A percentile compares a stretch with the other conserved stretches of the same genome.
Evolutionary conservation across 2,113 vertebrate genomes (phyloP).

Genomic region (Myotis yumanensis): DNA sequence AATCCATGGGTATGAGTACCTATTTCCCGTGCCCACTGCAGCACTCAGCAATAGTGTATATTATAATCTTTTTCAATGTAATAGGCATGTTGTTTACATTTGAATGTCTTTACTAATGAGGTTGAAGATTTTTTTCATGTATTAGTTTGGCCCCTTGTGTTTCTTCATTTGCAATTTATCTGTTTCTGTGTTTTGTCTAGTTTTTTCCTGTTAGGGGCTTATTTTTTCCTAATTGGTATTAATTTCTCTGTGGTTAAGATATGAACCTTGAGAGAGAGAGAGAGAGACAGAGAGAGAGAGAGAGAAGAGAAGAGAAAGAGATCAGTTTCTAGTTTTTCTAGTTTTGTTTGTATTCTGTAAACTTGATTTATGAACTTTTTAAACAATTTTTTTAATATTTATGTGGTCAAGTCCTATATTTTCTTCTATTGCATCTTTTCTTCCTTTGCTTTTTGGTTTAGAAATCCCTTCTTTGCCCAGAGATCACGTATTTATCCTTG

Average conservation of each 20-base stretch:
- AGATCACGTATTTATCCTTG: constrained; percentile 17
- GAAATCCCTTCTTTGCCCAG: neutral
- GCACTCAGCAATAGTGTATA: neutral
- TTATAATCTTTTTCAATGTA: neutral
- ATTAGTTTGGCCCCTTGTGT: neutral
- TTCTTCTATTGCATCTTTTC: neutral
- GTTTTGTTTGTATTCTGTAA: constrained; percentile 38
- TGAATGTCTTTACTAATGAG: neutral
- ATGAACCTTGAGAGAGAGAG: neutral
- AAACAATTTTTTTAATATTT: neutral
- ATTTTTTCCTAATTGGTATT: neutral
- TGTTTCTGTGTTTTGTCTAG: neutral
- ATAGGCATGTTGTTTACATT: neutral
- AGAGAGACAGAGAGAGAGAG: no score
- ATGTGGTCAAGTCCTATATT: neutral
- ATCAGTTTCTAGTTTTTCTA: neutral
- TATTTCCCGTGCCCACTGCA: neutral
- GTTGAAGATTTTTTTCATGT: neutral
- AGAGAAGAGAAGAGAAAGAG: neutral
- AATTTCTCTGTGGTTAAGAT: neutral
- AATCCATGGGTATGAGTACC: neutral
- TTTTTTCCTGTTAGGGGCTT: neutral
- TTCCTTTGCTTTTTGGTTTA: neutral
- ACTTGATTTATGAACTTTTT: constrained; percentile 5
- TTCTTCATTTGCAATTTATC: constrained; percentile 8